These are phyloP conservation scores for Ophion costatus DNA, from an alignment of 2,888 invertebrate genomes.

Conservation along the genomic window DNA sequence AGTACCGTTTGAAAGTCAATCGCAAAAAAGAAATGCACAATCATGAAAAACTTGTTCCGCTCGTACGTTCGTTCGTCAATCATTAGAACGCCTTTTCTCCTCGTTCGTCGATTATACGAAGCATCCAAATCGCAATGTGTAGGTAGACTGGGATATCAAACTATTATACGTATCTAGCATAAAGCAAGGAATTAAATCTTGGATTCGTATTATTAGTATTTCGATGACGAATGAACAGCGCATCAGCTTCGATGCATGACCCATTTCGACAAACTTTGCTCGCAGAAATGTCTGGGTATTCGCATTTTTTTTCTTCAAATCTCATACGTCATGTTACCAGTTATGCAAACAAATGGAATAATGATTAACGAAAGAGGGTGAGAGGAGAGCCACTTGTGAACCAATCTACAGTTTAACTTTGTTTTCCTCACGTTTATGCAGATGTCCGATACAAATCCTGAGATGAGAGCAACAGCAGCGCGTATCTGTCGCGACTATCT, in stretches of 20 bases:
- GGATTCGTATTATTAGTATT: conserved; percentile 16
- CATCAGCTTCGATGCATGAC: conserved; percentile 8
- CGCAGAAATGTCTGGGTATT: conserved; percentile 4
- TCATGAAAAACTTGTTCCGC: conserved; percentile 52
- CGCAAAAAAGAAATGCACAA: conserved; percentile 18
- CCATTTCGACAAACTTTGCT: not conserved
- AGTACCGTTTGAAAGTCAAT: no score
- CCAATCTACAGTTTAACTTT: not conserved
- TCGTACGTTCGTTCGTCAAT: conserved; percentile 55
- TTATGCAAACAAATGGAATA: not conserved
- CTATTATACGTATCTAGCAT: not conserved
- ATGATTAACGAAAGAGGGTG: not conserved
- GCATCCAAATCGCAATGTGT: conserved; percentile 58
- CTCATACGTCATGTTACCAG: no score
- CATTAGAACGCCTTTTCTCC: conserved; percentile 54
- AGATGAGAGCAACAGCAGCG: conserved; percentile 93
- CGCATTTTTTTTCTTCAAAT: not conserved
- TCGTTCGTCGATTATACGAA: conserved; percentile 60
- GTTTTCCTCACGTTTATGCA: conserved; percentile 78
- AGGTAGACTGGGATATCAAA: conserved; percentile 56
- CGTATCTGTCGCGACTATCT: conserved; percentile 95
- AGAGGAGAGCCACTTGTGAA: not conserved
- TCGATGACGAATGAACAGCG: not conserved
- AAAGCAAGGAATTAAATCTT: not conserved
- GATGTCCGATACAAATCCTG: conserved; percentile 88